Conservation (phyloP, 1,140 invertebrate genomes). For the Eupeodes corollae region DNA sequence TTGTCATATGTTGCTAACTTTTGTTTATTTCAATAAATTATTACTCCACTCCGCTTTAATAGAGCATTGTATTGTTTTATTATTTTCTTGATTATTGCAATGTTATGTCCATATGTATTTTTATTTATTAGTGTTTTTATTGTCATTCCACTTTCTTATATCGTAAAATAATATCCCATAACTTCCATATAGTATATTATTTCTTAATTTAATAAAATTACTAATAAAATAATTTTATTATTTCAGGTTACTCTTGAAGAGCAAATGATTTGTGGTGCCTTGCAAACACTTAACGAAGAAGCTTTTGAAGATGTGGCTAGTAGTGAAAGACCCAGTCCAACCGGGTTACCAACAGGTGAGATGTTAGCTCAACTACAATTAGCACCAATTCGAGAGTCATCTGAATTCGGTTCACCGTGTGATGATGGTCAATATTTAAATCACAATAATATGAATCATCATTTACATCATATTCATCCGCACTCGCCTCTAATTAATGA, state of each 20-base stretch:
- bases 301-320: slow-evolving; percentile 73
- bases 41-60: too few relatives aligned
- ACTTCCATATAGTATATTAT: too few relatives aligned
- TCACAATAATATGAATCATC: slow-evolving; percentile 7
- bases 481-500: slow-evolving; percentile 17
- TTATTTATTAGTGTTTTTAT: too few relatives aligned
- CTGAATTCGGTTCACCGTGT: slow-evolving; percentile 35
- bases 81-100: too few relatives aligned
- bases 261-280: slow-evolving; percentile 84
- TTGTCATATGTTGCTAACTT: too few relatives aligned
- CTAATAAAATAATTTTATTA: too few relatives aligned
- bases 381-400: slow-evolving; percentile 35
- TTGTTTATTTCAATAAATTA: too few relatives aligned
- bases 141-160: too few relatives aligned
- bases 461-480: slow-evolving; percentile 7
- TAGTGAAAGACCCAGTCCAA: slow-evolving; percentile 39
- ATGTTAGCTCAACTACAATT: slow-evolving; percentile 37
- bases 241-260: slow-evolving; percentile 79
- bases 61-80: too few relatives aligned
- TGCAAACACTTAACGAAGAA: slow-evolving; percentile 85
- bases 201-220: too few relatives aligned
- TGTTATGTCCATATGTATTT: too few relatives aligned
- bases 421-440: slow-evolving; percentile 22
- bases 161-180: too few relatives aligned
- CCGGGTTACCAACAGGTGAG: slow-evolving; percentile 39